Conservation (phyloP, 1,140 invertebrate species). For the Globodera ellingtonae region DNA sequence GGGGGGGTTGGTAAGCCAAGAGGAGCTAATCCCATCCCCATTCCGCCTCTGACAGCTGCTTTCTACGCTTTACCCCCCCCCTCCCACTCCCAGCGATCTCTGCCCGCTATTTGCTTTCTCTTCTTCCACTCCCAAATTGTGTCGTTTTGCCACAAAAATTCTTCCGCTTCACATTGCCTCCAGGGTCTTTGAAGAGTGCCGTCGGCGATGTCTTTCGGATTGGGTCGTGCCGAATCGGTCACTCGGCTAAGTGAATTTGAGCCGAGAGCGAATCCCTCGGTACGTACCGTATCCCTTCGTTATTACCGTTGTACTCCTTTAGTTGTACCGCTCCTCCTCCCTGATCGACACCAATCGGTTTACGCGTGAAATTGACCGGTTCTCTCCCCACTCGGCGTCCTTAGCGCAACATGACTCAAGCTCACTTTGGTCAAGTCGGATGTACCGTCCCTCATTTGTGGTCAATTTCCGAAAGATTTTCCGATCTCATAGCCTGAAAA, state of each 20-base stretch:
- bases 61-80: neutral
- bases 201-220: neutral
- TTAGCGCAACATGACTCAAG: slow-evolving; percentile 9
- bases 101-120: neutral
- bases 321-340: slow-evolving; percentile 20
- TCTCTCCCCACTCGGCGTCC: slow-evolving; percentile 2
- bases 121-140: neutral
- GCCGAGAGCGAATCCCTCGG: slow-evolving; percentile 21
- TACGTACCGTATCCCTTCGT: neutral
- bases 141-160: neutral
- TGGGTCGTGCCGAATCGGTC: slow-evolving; percentile 18
- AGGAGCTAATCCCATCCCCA: neutral
- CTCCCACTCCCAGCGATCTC: neutral
- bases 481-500: neutral
- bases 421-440: slow-evolving; percentile 12
- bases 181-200: neutral
- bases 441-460: slow-evolving; percentile 18
- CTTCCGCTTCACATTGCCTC: too few relatives aligned
- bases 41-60: neutral
- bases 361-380: neutral
- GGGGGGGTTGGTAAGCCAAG: neutral
- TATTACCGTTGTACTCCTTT: neutral
- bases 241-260: slow-evolving; percentile 16
- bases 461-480: neutral
- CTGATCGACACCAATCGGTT: slow-evolving; percentile 14